Conservation (phyloP, 2,113 vertebrate species). For the Sciurus niger region DNA sequence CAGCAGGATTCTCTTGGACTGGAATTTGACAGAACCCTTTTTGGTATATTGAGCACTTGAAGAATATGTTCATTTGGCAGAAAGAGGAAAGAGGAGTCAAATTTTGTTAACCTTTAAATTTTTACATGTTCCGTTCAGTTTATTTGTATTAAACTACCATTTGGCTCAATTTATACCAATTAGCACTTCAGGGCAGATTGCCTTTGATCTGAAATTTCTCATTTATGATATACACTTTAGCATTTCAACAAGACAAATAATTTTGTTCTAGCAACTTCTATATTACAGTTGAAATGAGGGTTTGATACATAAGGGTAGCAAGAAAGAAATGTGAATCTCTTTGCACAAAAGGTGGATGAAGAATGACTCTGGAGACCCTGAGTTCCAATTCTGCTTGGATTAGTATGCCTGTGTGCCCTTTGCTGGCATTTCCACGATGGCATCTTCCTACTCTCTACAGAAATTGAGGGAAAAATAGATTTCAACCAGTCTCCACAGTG, state of each 20-base stretch:
- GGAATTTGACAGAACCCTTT: conserved; percentile 23
- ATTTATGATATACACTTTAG: conserved; percentile 79
- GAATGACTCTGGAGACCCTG: background rate
- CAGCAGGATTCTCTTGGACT: conserved; percentile 35
- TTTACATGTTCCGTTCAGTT: conserved; percentile 73
- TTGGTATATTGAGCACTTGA: conserved; percentile 56
- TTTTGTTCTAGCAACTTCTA: conserved; percentile 78
- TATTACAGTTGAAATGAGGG: conserved; percentile 15
- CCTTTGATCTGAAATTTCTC: conserved; percentile 82
- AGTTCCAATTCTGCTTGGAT: background rate
- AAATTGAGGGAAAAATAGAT: conserved; percentile 19
- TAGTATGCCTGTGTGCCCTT: background rate
- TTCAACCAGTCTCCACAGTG: background rate
- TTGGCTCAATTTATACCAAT: conserved; percentile 80
- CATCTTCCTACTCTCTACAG: background rate
- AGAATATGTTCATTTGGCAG: conserved; percentile 39
- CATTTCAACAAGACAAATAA: conserved; percentile 68
- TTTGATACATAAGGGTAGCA: conserved; percentile 56
- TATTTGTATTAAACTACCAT: conserved; percentile 78
- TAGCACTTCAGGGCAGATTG: conserved; percentile 79
- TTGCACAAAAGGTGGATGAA: background rate
- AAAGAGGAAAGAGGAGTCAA: conserved; percentile 20
- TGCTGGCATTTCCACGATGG: background rate
- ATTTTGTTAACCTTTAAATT: conserved; percentile 68
- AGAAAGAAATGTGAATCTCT: conserved; percentile 54